Percentiles rank a stretch among this genome's conserved stretches.
phyloP scores from a whole-genome alignment of 2,797 vertebrate genomes.

The Oceanodroma leucorhoa region DNA sequence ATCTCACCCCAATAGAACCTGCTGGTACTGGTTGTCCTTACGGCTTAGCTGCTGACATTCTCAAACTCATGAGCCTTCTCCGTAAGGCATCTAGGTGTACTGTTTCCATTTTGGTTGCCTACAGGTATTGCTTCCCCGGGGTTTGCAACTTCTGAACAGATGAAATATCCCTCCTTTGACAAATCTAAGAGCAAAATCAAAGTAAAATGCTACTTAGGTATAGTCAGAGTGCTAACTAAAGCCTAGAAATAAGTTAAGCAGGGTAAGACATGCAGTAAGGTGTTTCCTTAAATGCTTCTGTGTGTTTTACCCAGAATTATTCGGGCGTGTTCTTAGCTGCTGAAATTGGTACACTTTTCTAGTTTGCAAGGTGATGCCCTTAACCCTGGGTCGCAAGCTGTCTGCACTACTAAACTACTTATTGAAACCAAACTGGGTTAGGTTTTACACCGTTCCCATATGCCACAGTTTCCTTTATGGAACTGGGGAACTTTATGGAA shows the following conservation, averaged over 20 bases:
- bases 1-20: not conserved
- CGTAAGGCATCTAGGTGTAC: accelerated
- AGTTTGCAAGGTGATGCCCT: not conserved
- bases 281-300: not conserved
- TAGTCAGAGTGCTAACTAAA: not conserved
- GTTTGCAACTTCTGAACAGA: not conserved
- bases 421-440: not conserved
- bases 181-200: not conserved
- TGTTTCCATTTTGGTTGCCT: not conserved
- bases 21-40: not conserved
- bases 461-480: not conserved
- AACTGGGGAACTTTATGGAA: too few species aligned
- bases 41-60: not conserved
- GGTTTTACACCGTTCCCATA: not conserved
- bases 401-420: not conserved
- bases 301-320: not conserved
- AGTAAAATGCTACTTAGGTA: not conserved
- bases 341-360: not conserved
- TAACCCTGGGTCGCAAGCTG: not conserved
- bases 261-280: not conserved
- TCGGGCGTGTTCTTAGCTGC: not conserved
- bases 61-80: not conserved
- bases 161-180: not conserved
- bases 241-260: not conserved
- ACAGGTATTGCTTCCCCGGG: not conserved